Percentiles rank a stretch among this genome's conserved stretches.
Evolutionary conservation across 1,140 invertebrate species (phyloP).

Genomic region (Papilio helenus): DNA sequence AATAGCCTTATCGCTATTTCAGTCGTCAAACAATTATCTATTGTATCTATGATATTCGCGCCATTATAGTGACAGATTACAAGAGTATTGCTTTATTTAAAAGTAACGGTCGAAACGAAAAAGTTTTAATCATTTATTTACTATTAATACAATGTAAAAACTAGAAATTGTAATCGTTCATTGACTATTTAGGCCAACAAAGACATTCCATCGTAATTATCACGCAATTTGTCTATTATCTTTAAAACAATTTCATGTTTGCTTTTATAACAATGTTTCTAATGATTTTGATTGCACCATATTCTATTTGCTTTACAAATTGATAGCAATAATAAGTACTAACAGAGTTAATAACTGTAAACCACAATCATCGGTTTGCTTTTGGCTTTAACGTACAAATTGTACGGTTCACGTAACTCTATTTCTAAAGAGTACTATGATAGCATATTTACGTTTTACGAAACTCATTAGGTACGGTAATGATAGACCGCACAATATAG

Average conservation of each 20-base stretch:
- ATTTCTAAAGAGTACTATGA: not conserved
- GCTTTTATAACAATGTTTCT: not conserved
- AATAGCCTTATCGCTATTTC: slow-evolving; percentile 25
- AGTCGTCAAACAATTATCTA: slow-evolving; percentile 30
- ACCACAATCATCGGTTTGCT: not conserved
- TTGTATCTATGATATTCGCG: slow-evolving; percentile 35
- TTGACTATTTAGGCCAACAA: not conserved
- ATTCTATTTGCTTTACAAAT: slow-evolving; percentile 11
- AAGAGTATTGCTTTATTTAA: not conserved
- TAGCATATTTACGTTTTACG: not conserved
- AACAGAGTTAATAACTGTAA: not conserved
- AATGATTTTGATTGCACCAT: not conserved
- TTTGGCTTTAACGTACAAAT: not conserved
- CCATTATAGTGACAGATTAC: slow-evolving; percentile 15
- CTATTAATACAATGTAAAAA: not conserved
- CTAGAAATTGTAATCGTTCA: not conserved
- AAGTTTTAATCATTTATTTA: not conserved
- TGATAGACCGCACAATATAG: slow-evolving; percentile 16
- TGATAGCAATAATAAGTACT: slow-evolving; percentile 5
- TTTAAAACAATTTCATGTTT: not conserved
- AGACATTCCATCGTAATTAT: not conserved
- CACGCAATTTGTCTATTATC: not conserved
- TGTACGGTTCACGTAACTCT: not conserved
- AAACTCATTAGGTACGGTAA: not conserved
- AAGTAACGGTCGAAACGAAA: not conserved